Conservation (phyloP, 2,888 invertebrate genomes). For the Sympetrum striolatum region DNA sequence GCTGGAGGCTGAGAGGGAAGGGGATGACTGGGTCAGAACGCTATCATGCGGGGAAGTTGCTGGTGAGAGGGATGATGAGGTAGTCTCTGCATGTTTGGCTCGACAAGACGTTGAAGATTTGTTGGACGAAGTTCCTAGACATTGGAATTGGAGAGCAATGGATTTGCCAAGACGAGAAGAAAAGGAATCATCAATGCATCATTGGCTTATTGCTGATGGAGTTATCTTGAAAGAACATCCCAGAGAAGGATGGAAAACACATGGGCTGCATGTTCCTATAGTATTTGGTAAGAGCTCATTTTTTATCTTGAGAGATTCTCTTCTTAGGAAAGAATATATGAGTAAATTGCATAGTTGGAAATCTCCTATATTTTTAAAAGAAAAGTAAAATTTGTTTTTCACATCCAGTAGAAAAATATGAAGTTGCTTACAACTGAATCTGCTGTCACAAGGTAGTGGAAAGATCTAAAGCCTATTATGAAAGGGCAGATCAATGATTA, state of each 20-base stretch:
- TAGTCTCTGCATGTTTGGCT: constrained; percentile 61
- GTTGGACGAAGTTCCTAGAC: constrained; percentile 73
- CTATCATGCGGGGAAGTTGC: constrained; percentile 47
- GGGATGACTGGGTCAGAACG: constrained; percentile 45
- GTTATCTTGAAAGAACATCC: constrained; percentile 71
- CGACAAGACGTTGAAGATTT: constrained; percentile 62
- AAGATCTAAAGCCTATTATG: too few species aligned
- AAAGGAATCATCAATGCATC: constrained; percentile 66
- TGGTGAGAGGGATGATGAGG: constrained; percentile 56
- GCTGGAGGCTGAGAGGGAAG: background rate
- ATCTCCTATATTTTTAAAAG: background rate
- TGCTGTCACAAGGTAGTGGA: too few species aligned
- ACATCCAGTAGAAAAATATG: too few species aligned
- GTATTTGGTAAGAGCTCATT: constrained; percentile 18
- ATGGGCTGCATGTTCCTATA: constrained; percentile 9
- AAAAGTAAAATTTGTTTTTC: background rate
- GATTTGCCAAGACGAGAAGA: constrained; percentile 64
- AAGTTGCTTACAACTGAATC: too few species aligned
- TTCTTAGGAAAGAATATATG: background rate
- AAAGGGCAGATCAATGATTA: too few species aligned
- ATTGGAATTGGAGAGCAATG: constrained; percentile 69
- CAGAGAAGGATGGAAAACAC: constrained; percentile 68
- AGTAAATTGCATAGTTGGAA: background rate
- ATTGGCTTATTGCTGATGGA: constrained; percentile 81
- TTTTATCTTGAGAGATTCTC: too few species aligned